phyloP scores from a whole-genome alignment of 2,113 vertebrate genomes.

The Sebastes fasciatus region DNA sequence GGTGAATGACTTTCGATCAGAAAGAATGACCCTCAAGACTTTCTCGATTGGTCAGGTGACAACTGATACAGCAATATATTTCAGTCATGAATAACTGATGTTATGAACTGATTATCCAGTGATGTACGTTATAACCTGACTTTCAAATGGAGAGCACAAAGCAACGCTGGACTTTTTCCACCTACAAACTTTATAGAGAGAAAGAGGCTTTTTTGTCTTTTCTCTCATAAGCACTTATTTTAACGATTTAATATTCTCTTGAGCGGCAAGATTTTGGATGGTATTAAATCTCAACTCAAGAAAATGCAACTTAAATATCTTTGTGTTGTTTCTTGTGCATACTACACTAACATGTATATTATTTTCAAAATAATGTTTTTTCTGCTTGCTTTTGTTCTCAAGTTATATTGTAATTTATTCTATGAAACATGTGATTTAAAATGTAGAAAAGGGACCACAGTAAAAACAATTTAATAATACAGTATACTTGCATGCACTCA shows the following conservation, averaged over 20 bases:
- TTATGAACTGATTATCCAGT: conserved; percentile 16
- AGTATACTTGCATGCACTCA: conserved; percentile 25
- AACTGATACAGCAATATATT: background rate
- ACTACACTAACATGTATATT: conserved; percentile 2
- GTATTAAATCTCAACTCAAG: conserved; percentile 6
- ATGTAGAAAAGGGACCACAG: conserved; percentile 68
- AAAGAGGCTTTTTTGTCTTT: conserved; percentile 1
- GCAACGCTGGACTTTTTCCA: conserved; percentile 5
- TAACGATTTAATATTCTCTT: conserved; percentile 27
- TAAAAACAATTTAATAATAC: conserved; percentile 2
- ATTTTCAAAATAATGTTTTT: conserved; percentile 12
- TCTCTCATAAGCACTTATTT: conserved; percentile 71
- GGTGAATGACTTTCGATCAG: background rate
- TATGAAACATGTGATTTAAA: conserved; percentile 15
- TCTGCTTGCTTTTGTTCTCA: conserved; percentile 42
- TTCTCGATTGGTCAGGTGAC: conserved; percentile 2
- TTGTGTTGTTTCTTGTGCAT: conserved; percentile 10
- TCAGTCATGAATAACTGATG: conserved; percentile 6
- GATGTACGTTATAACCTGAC: conserved; percentile 13
- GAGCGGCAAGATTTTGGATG: conserved; percentile 9
- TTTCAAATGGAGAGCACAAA: background rate
- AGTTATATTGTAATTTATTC: conserved; percentile 45
- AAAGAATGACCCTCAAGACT: conserved; percentile 16
- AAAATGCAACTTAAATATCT: conserved; percentile 20
- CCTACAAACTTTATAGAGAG: background rate